Conservation (phyloP, 2,113 vertebrate species). For the Leucosticte australis region DNA sequence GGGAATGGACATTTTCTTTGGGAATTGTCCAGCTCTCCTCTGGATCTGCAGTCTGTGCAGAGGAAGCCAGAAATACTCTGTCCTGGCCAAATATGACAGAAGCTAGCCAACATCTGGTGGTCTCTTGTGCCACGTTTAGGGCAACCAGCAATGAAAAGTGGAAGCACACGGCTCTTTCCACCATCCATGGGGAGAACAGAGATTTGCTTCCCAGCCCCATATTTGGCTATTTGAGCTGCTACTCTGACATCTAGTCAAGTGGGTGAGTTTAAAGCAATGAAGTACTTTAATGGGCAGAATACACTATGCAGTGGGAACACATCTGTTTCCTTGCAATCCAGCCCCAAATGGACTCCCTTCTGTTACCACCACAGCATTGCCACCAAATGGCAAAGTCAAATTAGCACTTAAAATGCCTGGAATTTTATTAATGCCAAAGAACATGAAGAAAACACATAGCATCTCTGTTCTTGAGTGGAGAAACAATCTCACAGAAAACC, state of each 20-base stretch:
- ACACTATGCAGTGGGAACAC: background rate
- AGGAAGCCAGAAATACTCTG: background rate
- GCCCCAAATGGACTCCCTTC: background rate
- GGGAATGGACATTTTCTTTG: background rate
- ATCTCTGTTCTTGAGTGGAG: background rate
- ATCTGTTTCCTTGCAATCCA: background rate
- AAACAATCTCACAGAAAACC: background rate
- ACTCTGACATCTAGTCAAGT: background rate
- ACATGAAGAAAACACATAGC: background rate
- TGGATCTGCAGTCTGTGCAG: background rate
- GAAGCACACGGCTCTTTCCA: background rate
- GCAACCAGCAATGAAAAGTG: background rate
- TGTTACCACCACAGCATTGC: background rate
- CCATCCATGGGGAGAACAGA: background rate
- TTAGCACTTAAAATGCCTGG: background rate
- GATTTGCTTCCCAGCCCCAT: background rate
- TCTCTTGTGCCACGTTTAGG: background rate
- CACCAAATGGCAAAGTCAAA: slow-evolving; percentile 28
- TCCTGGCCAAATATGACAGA: background rate
- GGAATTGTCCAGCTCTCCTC: background rate
- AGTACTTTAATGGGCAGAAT: background rate
- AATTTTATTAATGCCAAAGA: background rate
- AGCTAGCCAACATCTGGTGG: background rate
- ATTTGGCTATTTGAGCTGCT: background rate
- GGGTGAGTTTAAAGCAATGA: background rate